These are phyloP conservation scores for Poeciliopsis retropinna DNA, from an alignment of 2,113 vertebrate species.

Conservation along the genomic window DNA sequence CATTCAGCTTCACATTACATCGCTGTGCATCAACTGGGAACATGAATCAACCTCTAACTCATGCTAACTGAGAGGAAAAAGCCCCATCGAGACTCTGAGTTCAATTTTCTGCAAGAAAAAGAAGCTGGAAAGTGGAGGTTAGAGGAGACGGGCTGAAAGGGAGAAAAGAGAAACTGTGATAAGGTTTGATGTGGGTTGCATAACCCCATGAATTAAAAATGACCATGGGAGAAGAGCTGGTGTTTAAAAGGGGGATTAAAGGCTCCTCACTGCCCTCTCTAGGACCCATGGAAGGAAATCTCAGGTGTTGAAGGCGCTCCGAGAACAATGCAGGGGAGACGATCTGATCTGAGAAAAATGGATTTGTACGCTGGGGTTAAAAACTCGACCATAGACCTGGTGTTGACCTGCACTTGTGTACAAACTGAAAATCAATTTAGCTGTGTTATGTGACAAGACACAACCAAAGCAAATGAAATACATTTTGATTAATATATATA, in stretches of 20 bases:
- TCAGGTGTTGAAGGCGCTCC: not conserved
- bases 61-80: constrained; percentile 43
- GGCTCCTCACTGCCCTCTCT: constrained; percentile 66
- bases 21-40: constrained; percentile 26
- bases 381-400: not conserved
- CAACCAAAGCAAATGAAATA: not conserved
- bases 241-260: constrained; percentile 62
- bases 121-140: constrained; percentile 7
- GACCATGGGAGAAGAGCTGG: constrained; percentile 55
- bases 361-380: not conserved
- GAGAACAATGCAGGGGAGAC: not conserved
- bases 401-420: not conserved
- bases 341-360: not conserved
- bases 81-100: constrained; percentile 27
- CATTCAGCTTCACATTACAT: constrained; percentile 43
- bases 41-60: constrained; percentile 40
- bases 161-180: constrained; percentile 33
- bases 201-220: constrained; percentile 78
- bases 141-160: constrained; percentile 16
- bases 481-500: not conserved
- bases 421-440: not conserved
- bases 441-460: not conserved
- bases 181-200: constrained; percentile 64
- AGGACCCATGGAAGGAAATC: constrained; percentile 42
- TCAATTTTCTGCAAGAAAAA: constrained; percentile 32